Conservation (phyloP, 2,888 invertebrate species). For the Rhaphigaster nebulosa region DNA sequence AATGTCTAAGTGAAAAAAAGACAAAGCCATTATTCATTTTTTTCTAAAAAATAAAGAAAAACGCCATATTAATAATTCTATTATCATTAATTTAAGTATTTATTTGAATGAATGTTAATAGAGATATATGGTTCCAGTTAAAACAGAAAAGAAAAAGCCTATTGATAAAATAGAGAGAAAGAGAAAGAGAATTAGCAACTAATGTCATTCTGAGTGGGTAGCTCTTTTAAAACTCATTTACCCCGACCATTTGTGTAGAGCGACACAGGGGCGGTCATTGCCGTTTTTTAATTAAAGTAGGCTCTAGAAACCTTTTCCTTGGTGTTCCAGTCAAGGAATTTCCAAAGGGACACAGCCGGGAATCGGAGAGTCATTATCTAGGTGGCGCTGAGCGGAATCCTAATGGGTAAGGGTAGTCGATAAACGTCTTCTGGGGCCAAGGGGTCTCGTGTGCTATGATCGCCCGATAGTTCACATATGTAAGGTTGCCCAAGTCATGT, state of each 20-base stretch:
- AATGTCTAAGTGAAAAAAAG: too few species aligned
- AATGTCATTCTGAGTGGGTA: constrained; percentile 56
- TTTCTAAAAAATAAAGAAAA: too few species aligned
- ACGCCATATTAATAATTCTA: neutral
- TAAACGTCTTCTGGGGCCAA: neutral
- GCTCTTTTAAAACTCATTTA: constrained; percentile 57
- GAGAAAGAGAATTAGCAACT: constrained; percentile 47
- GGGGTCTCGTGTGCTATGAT: neutral
- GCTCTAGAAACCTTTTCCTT: constrained; percentile 6
- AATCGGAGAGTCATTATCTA: constrained; percentile 23
- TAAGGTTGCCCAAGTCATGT: neutral
- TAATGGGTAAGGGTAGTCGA: neutral
- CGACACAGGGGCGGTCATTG: constrained; percentile 51
- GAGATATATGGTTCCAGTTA: neutral
- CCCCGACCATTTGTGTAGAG: constrained; percentile 49
- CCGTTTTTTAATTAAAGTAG: constrained; percentile 53
- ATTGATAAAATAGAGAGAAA: constrained; percentile 5
- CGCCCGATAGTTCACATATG: neutral
- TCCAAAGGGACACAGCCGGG: constrained; percentile 16
- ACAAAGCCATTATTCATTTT: neutral
- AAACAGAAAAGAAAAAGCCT: neutral
- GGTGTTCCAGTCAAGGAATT: constrained; percentile 23
- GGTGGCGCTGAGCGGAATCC: neutral
- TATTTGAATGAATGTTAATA: neutral
- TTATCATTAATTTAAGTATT: neutral